Evolutionary conservation across 2,888 invertebrate species (phyloP).

Genomic region (Eristalis intricaria): DNA sequence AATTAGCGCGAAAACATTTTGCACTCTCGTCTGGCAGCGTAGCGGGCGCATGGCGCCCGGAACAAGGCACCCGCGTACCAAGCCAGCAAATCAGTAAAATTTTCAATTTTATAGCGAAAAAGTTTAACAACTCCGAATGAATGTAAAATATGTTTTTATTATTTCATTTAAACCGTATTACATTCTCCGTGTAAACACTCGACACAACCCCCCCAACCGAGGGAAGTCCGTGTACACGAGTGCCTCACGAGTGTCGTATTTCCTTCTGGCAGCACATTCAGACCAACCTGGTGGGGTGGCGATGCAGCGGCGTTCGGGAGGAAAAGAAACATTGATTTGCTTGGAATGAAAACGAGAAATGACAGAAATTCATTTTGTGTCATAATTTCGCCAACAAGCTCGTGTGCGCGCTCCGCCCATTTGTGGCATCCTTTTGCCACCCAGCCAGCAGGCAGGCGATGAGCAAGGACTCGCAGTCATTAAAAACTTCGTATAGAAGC

Average conservation of each 20-base stretch:
- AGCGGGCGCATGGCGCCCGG: not conserved
- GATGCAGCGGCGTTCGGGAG: too few relatives aligned
- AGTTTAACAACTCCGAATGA: conserved; percentile 47
- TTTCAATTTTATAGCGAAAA: conserved; percentile 40
- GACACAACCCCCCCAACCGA: not conserved
- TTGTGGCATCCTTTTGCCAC: not conserved
- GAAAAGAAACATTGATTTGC: conserved; percentile 33
- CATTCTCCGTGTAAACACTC: conserved; percentile 7
- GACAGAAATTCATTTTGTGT: conserved; percentile 47
- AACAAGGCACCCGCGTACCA: not conserved
- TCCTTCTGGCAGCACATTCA: conserved; percentile 1
- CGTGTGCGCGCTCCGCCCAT: not conserved
- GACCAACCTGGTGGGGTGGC: not conserved
- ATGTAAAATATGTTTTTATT: conserved; percentile 62
- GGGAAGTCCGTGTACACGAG: not conserved
- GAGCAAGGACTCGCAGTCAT: conserved; percentile 52
- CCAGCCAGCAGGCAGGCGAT: not conserved
- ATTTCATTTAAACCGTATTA: conserved; percentile 51
- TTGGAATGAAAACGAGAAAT: conserved; percentile 36
- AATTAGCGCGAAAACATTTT: conserved; percentile 54
- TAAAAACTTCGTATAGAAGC: conserved; percentile 54
- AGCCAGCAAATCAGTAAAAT: conserved; percentile 27
- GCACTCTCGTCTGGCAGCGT: not conserved
- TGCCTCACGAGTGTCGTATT: conserved; percentile 13
- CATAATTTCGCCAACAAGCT: conserved; percentile 20